Base-by-base conservation (phyloP, 1,140 invertebrate genomes). In the Anoplophora glabripennis region DNA sequence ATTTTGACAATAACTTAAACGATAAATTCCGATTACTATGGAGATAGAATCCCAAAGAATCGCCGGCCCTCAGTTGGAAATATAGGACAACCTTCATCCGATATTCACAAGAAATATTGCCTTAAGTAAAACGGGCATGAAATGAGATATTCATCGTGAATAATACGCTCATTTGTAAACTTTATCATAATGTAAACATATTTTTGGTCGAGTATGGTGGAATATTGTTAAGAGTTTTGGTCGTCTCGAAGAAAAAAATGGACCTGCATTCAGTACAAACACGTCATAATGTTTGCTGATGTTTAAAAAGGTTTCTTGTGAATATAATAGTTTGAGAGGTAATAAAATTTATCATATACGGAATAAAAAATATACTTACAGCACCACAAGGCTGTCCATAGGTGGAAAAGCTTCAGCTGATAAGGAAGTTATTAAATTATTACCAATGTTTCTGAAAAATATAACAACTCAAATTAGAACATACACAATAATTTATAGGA, bases 401-500 rank as follows among this genome's bases (percentile, higher is more conserved):
- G 71, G 68, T 21, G 82, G 81, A 73, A 88, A 87, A 61, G 83
- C 81, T 69, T 79, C 76, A 52, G 78, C 75, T 63, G 83, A 80
- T 75, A 87, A 82, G 74, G 78, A 75, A 63, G 80, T 83, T 66
- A 88, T 77, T 56, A 81, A 76, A 77, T 89, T 89, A 74, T 79
- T 84, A 59, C 81, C 86, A 63, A 89, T 75, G 76, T 87, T 86
- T 72, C 87, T 89, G 78, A 34, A 83, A 83, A 70, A 72, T 40
- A 44, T 12, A 34, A 8, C 1, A 35, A 14, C 8, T 15, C n/a
- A 35, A 28, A 28, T 28, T 28, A 28, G 21, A 28, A 28, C 21
- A 28, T 28, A 3, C 2, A 28, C 21, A 28, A 2, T 28, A 28
- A 28, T 3, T 3, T 28, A 28, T 28, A 28, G 21, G 3, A n/a